Evolutionary conservation across 2,888 invertebrate species (phyloP), one percentile per base, ranked within the genome.

Genomic region (Sepiola atlantica): DNA sequence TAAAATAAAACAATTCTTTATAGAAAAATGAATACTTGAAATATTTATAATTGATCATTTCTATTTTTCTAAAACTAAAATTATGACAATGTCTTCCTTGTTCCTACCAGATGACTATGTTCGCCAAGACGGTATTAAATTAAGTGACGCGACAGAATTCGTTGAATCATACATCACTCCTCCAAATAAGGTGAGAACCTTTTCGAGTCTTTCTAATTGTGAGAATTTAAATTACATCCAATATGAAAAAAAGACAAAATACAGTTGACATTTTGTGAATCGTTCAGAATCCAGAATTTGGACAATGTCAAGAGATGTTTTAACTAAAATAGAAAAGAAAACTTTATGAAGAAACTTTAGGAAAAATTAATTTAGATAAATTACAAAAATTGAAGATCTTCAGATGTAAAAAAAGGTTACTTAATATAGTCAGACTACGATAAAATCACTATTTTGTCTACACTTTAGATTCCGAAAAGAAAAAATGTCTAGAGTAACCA

Each of bases 121-220:
- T 12, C 45, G 45, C 21, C 35, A 28, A 0, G 92, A 92, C 28
- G 92, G 92, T 45, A 28, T 55, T 28, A 45, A 18, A n/a, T 92
- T 92, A 18, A 54, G 54, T 1, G 55, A 92, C n/a, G 35, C 92
- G 28, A 54, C 45, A 54, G 92, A 92, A 92, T 92, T 92, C 32
- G 55, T 92, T 92, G n/a, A 92, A 92, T 45, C 92, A 54, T 92
- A 55, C 55, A 92, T 92, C 45, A 92, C 92, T n/a, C 92, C 92
- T 18, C 92, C 92, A 92, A 92, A 92, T 92, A 28, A 92, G 55
- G 92, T 92, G 54, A 55, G 35, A 55, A 92, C n/a, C 14, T 16
- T 0, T 77, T 77, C 45, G 2, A 28, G n/a, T n/a, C 1, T 77
- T 77, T n/a, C 77, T 32, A 77, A 1, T 32, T 12, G n/a, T 14